Conservation (phyloP, 2,113 vertebrate species). For the Ursus arctos region DNA sequence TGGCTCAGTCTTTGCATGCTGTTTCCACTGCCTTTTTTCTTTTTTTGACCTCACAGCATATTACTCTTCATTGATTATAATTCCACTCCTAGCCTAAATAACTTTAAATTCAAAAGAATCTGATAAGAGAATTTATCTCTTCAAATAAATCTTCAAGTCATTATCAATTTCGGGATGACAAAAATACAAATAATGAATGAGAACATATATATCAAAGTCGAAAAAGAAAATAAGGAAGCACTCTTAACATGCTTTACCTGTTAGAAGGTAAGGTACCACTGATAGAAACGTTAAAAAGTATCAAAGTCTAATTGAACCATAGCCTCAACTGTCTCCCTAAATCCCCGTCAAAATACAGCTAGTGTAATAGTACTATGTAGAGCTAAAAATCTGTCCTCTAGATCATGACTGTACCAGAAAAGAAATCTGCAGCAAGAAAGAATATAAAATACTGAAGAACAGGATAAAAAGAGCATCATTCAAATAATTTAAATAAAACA, state of each 20-base stretch:
- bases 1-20: neutral
- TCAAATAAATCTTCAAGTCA: conserved; percentile 42
- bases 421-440: neutral
- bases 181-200: conserved; percentile 1
- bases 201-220: neutral
- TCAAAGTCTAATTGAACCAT: neutral
- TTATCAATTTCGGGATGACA: neutral
- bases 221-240: neutral
- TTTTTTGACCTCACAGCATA: neutral
- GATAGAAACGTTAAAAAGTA: neutral
- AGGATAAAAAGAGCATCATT: neutral
- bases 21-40: neutral
- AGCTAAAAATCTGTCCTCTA: neutral
- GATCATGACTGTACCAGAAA: neutral
- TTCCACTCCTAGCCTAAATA: neutral
- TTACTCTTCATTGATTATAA: neutral
- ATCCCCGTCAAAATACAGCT: neutral
- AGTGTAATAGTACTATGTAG: neutral
- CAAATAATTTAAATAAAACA: conserved; percentile 43
- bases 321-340: neutral
- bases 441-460: neutral
- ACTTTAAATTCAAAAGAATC: conserved; percentile 39
- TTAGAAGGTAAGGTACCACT: neutral
- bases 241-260: neutral
- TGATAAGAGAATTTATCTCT: conserved; percentile 13